Evolutionary conservation across 1,140 invertebrate species (phyloP).

Genomic region (Saccostrea echinata): DNA sequence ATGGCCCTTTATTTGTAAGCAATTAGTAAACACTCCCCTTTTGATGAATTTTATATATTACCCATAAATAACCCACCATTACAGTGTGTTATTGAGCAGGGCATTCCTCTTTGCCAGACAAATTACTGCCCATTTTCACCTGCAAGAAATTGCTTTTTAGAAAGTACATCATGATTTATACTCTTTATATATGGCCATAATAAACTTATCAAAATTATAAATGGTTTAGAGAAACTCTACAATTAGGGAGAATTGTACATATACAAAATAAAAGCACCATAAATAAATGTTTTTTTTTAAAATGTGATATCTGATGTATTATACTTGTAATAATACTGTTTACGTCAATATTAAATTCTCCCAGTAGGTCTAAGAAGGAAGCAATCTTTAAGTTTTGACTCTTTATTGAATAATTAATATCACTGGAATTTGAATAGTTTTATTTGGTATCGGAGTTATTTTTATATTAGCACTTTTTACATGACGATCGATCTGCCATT

Average conservation of each 20-base stretch:
- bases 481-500: not conserved
- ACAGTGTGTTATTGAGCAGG: constrained; percentile 16
- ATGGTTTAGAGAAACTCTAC: not conserved
- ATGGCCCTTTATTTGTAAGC: not conserved
- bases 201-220: constrained; percentile 3
- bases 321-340: not conserved
- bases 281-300: not conserved
- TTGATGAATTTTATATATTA: not conserved
- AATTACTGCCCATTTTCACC: constrained; percentile 17
- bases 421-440: not conserved
- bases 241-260: not conserved
- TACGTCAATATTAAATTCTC: too few relatives aligned
- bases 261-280: not conserved
- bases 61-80: not conserved
- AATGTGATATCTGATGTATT: not conserved
- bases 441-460: not conserved
- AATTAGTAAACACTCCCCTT: constrained; percentile 17
- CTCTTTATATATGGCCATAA: not conserved
- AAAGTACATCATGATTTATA: not conserved
- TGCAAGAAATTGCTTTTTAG: not conserved
- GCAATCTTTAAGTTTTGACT: too few relatives aligned
- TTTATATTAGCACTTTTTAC: not conserved
- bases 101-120: constrained; percentile 4
- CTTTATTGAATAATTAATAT: too few relatives aligned
- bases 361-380: too few relatives aligned